Evolutionary conservation across 2,888 invertebrate genomes (phyloP), one percentile per base, ranked within the genome.

Genomic region (Cylloceria caligata): DNA sequence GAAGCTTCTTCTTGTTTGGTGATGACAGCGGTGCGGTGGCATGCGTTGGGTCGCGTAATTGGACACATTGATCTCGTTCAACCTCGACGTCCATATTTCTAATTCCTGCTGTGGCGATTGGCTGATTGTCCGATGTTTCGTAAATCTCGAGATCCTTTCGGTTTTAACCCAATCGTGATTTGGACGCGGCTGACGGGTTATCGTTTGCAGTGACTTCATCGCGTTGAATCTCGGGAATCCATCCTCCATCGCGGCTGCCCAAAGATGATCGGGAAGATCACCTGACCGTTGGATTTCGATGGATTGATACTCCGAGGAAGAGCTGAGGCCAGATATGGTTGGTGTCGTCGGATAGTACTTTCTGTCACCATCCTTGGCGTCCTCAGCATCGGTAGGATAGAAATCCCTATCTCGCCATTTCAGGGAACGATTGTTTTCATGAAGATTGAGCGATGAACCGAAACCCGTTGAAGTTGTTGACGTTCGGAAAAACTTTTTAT

Each of bases 141-240:
- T 87, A 85, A 88, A 90, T 76, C 90, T 88, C 3, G 91, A 89
- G 57, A 90, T 89, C 76, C 87, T 85, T 73, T 91, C 91, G 19
- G 90, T 90, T 47, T 88, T 89, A 16, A 90, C 90, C 91, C 91
- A 91, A 72, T 91, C 91, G 85, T 91, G 91, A 80, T 90, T 91
- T 0, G 91, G 90, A 24, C 90, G 85, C 0, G 91, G 91, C 57
- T 91, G 91, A 1, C 91, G 86, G 0, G 90, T 90, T 73, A 90
- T 88, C 19, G 90, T 89, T 57, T 89, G 89, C 47, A 90, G 80
- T 0, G 91, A 90, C 68, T 90, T 90, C 83, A 90, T 88, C 0
- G 90, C 89, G 75, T 89, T 89, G 84, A 88, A 90, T 11, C 90
- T 83, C 3, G 89, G 87, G 76, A 90, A 89, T 0, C 88, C 89